Base-by-base conservation (phyloP, 23 tunicate genomes). In the Ascidia mentula region DNA sequence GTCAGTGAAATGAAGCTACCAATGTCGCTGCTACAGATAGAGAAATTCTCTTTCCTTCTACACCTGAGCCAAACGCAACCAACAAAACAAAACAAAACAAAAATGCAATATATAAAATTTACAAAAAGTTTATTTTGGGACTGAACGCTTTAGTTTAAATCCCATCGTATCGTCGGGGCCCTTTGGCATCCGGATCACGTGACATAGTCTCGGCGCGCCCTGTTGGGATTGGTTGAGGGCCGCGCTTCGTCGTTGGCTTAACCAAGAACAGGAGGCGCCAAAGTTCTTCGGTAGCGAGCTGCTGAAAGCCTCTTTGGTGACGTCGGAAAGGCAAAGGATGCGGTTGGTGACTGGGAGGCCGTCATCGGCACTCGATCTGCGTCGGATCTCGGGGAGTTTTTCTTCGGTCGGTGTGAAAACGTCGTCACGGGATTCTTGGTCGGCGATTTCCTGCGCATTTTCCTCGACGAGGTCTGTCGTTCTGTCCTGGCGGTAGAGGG, bases 401-500 rank as follows among this genome's bases (percentile, higher is more conserved):
- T 1, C 65, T 6, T 53, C 65, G 65, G 22, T 53, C 28, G 65
- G 24, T 26, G 65, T 53, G 13, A 53, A 53, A 6, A 28, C 65
- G 65, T 53, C 65, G 24, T 53, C 65, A n/a, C n/a, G n/a, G 65
- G 65, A 53, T 6, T 26, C 13, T 53, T 53, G 28, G 13, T 28
- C 24, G 22, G 12, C 65, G 65, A 28, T 53, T 3, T 53, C 65
- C 24, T 53, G 65, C 12, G 13, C 65, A 20, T 53, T 26, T 9
- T 53, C 65, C 24, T 53, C 65, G 13, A 28, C 28, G 2, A 53
- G 65, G 24, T 53, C 79, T 38, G 28, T 28, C 12, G 37, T 38
- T 59, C 90, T 69, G 84, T 95, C 99, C 79, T 90, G 96, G 34
- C 92, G 72, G 89, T 95, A 95, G 0, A 95, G 80, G 18, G 99